Evolutionary conservation across 2,888 invertebrate species (phyloP), one percentile per base, ranked within the genome.

Genomic region (Drosophila melanosoma): DNA sequence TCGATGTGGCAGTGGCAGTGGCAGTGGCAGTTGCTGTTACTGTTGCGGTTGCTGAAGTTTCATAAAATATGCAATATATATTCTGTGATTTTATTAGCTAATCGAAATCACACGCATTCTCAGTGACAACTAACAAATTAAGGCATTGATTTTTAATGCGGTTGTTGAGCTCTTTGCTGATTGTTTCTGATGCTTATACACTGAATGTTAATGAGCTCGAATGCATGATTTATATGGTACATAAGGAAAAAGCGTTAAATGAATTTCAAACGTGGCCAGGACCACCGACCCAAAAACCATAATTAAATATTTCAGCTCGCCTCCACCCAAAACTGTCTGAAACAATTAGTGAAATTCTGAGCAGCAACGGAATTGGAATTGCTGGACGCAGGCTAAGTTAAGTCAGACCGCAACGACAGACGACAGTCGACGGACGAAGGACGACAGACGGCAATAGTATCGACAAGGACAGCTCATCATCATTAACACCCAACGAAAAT

Each of bases 291-390:
- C 75, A 59, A 72, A 79, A 76, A 61, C 76, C 86, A 86, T 86
- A 87, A 87, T 87, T 87, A 88, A 88, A 87, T 88, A 83, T 82
- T 83, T 78, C 82, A 63, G 48, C 71, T 69, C 51, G 60, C 73
- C 76, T 57, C 52, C 52, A 10, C 54, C 73, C 76, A 62, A 74
- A 75, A 59, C 64, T 66, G 74, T 74, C 73, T 62, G 23, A 32
- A 52, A 83, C 85, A 84, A 84, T 84, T 84, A 86, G 82, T 66
- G 83, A 82, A 82, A 68, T 76, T 76, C 64, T 8, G 35, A 33
- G 33, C 64, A 40, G 33, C 36, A 57, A 48, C 33, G 26, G 32
- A 64, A 64, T 64, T 67, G 64, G 17, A 64, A 54, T 38, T 48
- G 42, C 42, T 42, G 61, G 58, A 35, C 12, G 42, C 32, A 32